Percentiles rank a stretch among this genome's conserved stretches.
Evolutionary conservation across 2,888 invertebrate genomes (phyloP).

Genomic region (Pyralis farinalis): DNA sequence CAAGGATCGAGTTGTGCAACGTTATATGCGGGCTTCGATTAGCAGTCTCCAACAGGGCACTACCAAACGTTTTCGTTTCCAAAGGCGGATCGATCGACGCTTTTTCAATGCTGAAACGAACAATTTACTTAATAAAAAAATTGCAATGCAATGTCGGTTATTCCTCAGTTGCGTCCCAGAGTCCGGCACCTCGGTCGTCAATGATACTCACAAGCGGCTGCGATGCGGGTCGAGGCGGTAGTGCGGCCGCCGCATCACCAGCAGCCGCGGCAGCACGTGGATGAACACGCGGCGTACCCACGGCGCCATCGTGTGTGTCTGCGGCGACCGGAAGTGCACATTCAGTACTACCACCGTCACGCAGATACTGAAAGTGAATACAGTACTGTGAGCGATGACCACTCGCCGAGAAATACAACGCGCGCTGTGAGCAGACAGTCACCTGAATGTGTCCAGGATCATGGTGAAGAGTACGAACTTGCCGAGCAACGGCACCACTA

Average conservation of each 20-base stretch:
- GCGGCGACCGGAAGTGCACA: conserved; percentile 98
- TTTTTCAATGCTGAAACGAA: no score
- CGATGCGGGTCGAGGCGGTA: conserved; percentile 83
- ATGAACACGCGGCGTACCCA: conserved; percentile 98
- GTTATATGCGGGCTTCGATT: no score
- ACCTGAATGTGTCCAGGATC: conserved; percentile 97
- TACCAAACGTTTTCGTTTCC: no score
- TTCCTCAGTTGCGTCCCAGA: no score
- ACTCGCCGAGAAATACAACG: no score
- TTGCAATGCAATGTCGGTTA: no score
- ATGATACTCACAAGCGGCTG: conserved; percentile 71
- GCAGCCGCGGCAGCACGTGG: conserved; percentile 95
- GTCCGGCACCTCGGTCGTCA: not conserved
- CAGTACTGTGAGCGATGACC: not conserved
- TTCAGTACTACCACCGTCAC: conserved; percentile 97
- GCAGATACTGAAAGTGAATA: conserved; percentile 85
- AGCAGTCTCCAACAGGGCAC: no score
- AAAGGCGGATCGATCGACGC: no score
- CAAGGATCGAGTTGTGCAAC: no score
- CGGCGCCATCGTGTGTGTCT: conserved; percentile 98
- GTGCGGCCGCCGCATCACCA: conserved; percentile 94
- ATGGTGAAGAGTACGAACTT: conserved; percentile 98
- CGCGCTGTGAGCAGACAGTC: conserved; percentile 26
- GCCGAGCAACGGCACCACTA: conserved; percentile 95
- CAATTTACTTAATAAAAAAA: no score